These are phyloP conservation scores for Sinocyclocheilus anshuiensis DNA, from an alignment of 2,113 vertebrate species.

Conservation along the genomic window DNA sequence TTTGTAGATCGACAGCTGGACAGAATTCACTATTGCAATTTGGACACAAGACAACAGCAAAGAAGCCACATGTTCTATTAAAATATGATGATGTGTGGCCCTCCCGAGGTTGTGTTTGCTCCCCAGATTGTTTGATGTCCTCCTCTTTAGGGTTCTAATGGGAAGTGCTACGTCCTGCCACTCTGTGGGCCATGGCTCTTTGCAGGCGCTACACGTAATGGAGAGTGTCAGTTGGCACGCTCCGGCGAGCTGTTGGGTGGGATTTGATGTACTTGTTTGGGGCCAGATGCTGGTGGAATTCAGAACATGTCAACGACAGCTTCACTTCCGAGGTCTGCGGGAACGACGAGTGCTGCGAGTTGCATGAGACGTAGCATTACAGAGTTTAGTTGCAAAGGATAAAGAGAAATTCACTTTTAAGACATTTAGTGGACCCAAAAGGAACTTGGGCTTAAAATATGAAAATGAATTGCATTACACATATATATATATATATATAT, in stretches of 20 bases:
- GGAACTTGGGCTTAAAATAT: neutral
- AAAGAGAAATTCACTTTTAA: neutral
- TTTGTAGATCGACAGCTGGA: conserved; percentile 74
- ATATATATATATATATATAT: too few relatives aligned
- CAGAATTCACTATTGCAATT: conserved; percentile 73
- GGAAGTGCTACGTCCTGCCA: conserved; percentile 63
- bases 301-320: conserved; percentile 58
- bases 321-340: conserved; percentile 65
- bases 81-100: conserved; percentile 75
- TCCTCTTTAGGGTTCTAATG: conserved; percentile 76
- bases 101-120: conserved; percentile 46
- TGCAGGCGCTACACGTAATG: conserved; percentile 53
- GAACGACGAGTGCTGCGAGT: conserved; percentile 44
- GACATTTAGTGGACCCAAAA: neutral
- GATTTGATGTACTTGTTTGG: conserved; percentile 67
- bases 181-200: conserved; percentile 33
- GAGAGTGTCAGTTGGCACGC: conserved; percentile 63
- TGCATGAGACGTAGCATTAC: conserved; percentile 39
- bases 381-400: neutral
- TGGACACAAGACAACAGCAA: conserved; percentile 66
- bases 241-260: conserved; percentile 63
- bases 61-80: conserved; percentile 74
- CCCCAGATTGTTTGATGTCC: conserved; percentile 69
- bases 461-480: neutral
- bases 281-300: conserved; percentile 68